Percentiles rank a stretch among this genome's conserved stretches.
Evolutionary conservation across 2,888 invertebrate species (phyloP).

Genomic region (Patella depressa): DNA sequence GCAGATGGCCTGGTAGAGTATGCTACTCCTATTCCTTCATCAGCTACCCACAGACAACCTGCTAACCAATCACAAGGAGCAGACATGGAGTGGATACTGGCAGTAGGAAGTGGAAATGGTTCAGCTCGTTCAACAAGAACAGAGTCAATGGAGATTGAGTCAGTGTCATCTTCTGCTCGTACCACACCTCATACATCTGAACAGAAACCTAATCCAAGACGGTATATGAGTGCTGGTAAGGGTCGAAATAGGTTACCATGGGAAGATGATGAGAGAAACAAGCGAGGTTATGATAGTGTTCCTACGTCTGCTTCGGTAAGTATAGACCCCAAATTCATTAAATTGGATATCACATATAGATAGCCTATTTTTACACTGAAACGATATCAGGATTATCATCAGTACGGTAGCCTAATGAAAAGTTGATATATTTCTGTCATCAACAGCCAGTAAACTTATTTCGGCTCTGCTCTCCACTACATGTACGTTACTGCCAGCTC

Average conservation of each 20-base stretch:
- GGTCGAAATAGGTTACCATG: conserved; percentile 67
- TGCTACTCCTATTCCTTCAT: conserved; percentile 77
- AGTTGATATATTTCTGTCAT: too few relatives aligned
- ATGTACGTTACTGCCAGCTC: too few relatives aligned
- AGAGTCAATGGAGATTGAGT: conserved; percentile 61
- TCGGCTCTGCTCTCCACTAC: too few relatives aligned
- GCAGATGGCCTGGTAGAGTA: conserved; percentile 83
- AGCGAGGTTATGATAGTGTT: conserved; percentile 32
- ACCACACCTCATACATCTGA: conserved; percentile 48
- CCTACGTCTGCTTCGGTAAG: conserved; percentile 33
- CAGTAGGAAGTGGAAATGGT: conserved; percentile 57
- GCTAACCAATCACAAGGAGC: conserved; percentile 71
- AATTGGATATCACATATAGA: too few relatives aligned
- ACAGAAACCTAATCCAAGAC: conserved; percentile 49
- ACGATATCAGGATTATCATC: conserved; percentile 3
- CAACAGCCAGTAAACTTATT: too few relatives aligned
- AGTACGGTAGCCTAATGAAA: too few relatives aligned
- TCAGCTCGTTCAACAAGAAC: conserved; percentile 59
- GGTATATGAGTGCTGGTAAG: conserved; percentile 67
- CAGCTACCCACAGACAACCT: conserved; percentile 64
- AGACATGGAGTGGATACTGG: conserved; percentile 85
- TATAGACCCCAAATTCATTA: too few relatives aligned
- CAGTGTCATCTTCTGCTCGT: conserved; percentile 57
- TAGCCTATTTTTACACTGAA: neutral
- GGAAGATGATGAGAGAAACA: conserved; percentile 57